A percentile compares a stretch with the other conserved stretches of the same genome.
Evolutionary conservation across 92 coral and sea anemone genomes (phyloP).

Genomic region (Siderastrea radians): DNA sequence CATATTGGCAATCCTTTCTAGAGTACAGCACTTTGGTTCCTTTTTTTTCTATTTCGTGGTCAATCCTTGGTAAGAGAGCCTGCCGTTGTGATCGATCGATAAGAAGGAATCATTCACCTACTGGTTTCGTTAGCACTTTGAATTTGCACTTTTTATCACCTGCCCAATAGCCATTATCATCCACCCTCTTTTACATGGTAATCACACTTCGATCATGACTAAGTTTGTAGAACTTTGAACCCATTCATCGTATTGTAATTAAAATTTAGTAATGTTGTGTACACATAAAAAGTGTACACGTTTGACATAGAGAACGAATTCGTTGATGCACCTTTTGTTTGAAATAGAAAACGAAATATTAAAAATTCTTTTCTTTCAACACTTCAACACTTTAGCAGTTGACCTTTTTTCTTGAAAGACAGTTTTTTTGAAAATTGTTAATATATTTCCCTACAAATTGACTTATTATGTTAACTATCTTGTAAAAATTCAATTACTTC

Average conservation of each 20-base stretch:
- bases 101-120: neutral
- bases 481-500: no score
- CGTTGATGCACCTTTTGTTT: no score
- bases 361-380: no score
- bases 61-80: no score
- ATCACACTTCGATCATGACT: neutral
- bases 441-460: no score
- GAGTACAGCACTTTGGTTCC: no score
- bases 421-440: no score
- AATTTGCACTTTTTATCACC: slow-evolving; percentile 8
- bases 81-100: neutral
- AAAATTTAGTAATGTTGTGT: neutral
- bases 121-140: neutral
- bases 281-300: neutral
- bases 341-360: no score
- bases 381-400: no score
- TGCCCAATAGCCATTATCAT: neutral
- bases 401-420: no score
- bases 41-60: neutral
- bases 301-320: no score
- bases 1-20: neutral
- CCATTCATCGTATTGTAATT: neutral
- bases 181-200: neutral
- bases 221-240: neutral
- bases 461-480: no score